Conservation (phyloP, 1,140 invertebrate genomes). For the Macrosteles quadrilineatus region DNA sequence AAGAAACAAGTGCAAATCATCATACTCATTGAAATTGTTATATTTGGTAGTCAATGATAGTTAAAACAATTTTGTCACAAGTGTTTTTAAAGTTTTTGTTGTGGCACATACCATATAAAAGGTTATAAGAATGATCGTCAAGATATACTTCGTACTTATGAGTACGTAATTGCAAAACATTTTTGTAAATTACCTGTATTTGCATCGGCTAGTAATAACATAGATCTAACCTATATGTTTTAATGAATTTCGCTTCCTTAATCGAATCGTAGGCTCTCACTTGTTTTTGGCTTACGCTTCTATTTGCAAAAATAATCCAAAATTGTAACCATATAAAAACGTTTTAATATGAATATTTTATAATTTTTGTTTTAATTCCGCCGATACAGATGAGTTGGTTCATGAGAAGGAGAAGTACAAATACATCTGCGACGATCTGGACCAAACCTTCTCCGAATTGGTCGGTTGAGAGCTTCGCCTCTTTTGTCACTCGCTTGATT, state of each 20-base stretch:
- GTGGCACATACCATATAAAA: no score
- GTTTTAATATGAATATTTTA: constrained; percentile 26
- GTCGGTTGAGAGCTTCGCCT: constrained; percentile 67
- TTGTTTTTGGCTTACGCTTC: constrained; percentile 1
- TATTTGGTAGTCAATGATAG: no score
- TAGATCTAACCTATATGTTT: not conserved
- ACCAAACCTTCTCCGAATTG: constrained; percentile 82
- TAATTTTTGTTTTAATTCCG: constrained; percentile 41
- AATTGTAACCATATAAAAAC: not conserved
- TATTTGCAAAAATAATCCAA: not conserved
- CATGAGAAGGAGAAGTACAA: constrained; percentile 92
- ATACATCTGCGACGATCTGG: constrained; percentile 84
- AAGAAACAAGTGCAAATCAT: no score
- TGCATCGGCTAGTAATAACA: no score
- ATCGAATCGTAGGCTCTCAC: not conserved
- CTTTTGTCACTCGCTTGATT: not conserved
- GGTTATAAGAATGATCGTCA: no score
- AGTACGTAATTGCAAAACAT: no score
- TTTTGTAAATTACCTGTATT: no score
- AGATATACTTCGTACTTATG: no score
- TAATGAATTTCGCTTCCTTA: constrained; percentile 12
- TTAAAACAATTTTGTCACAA: no score
- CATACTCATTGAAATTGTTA: no score
- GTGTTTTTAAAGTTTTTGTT: no score
- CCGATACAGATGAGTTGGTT: constrained; percentile 76